Evolutionary conservation across 2,888 invertebrate genomes (phyloP).

Genomic region (Tetragnatha montana): DNA sequence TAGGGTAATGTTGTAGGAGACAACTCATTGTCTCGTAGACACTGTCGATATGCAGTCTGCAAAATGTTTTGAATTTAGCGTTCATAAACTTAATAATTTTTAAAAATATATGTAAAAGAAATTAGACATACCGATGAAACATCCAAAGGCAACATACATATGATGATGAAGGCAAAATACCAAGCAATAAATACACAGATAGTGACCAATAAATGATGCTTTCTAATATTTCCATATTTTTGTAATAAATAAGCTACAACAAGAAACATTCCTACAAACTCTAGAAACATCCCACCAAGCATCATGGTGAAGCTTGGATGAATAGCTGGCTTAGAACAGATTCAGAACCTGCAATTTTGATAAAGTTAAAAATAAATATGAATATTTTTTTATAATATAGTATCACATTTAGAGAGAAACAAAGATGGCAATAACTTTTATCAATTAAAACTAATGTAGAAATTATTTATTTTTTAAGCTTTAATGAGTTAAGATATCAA

Average conservation of each 20-base stretch:
- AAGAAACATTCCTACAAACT: conserved; percentile 85
- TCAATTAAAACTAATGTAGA: too few relatives aligned
- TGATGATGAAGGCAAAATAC: conserved; percentile 98
- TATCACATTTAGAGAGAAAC: too few relatives aligned
- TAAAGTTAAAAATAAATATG: too few relatives aligned
- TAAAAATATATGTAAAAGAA: conserved; percentile 1
- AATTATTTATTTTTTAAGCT: too few relatives aligned
- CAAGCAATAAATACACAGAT: conserved; percentile 95
- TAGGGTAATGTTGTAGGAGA: conserved; percentile 15
- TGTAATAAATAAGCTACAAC: conserved; percentile 88
- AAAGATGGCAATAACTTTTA: too few relatives aligned
- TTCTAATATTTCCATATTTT: conserved; percentile 95
- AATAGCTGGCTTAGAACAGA: too few relatives aligned
- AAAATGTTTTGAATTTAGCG: conserved; percentile 72
- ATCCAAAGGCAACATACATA: conserved; percentile 97
- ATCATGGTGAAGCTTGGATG: conserved; percentile 41
- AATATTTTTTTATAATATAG: too few relatives aligned
- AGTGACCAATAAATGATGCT: conserved; percentile 95
- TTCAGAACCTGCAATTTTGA: too few relatives aligned
- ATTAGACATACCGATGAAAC: conserved; percentile 89
- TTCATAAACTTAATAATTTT: background rate
- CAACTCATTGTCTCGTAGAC: conserved; percentile 77
- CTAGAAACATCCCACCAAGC: conserved; percentile 75
- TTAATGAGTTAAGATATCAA: too few relatives aligned
- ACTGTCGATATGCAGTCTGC: conserved; percentile 91